Base-by-base conservation (phyloP, 2,888 invertebrate genomes). In the Thumatha senex region DNA sequence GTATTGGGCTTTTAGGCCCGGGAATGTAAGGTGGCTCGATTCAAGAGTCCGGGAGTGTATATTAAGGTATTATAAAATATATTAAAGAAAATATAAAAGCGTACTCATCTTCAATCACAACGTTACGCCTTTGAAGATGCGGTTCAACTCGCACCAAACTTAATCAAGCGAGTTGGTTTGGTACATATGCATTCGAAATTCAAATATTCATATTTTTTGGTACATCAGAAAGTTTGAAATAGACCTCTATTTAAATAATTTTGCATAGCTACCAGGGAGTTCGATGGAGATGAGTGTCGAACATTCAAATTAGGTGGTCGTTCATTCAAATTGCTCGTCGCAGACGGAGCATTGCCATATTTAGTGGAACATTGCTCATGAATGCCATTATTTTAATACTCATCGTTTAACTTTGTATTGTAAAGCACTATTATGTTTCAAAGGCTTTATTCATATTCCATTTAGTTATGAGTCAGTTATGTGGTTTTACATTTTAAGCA, bases 181-280 rank as follows among this genome's bases (percentile, higher is more conserved):
- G 45, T 34, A 38, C 54, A 56, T 56, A 61, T 56, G 58, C 54
- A 43, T 54, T 55, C 59, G 51, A 54, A 67, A 67, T 67, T 66
- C 59, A 67, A 67, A 67, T 67, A 61, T 61, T 67, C 59, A 61
- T 67, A 61, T 67, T 64, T 65, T 67, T 52, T 51, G 61, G 51
- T 39, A 58, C 59, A 55, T 67, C 67, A 67, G 59, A 67, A 59
- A 59, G 56, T 59, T 61, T 54, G 52, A 56, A 67, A 44, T 51
- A 56, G 53, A 50, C 54, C 44, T 42, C 39, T 40, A 54, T 65
- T 65, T 65, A 44, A 65, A 65, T 65, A 65, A 65, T 51, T 61
- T 58, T 51, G 56, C 63, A 61, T 66, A 61, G 40, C 31, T 52
- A 43, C 29, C 36, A 36, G 40, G 48, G 40, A 39, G 51, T 56